Conservation (phyloP, 2,113 vertebrate species). For the Oryzias javanicus region DNA sequence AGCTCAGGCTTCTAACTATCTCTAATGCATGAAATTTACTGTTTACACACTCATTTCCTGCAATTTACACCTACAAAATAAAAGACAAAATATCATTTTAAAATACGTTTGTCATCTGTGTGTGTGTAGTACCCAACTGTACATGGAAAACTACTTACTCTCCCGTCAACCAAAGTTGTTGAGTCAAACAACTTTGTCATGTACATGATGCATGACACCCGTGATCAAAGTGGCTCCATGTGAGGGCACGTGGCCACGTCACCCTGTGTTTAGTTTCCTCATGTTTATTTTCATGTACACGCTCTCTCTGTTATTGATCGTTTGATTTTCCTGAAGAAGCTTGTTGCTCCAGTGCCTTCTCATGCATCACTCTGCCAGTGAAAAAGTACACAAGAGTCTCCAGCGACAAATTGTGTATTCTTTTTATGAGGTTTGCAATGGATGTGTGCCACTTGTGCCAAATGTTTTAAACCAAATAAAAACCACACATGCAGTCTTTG, state of each 20-base stretch:
- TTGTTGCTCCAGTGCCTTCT: slow-evolving; percentile 46
- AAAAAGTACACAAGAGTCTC: slow-evolving; percentile 82
- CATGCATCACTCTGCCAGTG: slow-evolving; percentile 53
- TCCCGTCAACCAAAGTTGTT: slow-evolving; percentile 85
- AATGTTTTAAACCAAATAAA: slow-evolving; percentile 51
- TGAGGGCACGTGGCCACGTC: slow-evolving; percentile 39
- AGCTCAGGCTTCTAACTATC: background rate
- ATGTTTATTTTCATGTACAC: slow-evolving; percentile 44
- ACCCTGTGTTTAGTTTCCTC: slow-evolving; percentile 40
- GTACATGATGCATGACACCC: slow-evolving; percentile 89
- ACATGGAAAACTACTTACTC: slow-evolving; percentile 87
- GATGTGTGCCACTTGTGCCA: slow-evolving; percentile 72
- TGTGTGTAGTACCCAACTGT: slow-evolving; percentile 89
- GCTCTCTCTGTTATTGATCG: slow-evolving; percentile 35
- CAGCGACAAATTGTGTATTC: slow-evolving; percentile 80
- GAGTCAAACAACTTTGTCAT: slow-evolving; percentile 88
- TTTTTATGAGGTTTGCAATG: slow-evolving; percentile 85
- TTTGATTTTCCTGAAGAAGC: slow-evolving; percentile 39
- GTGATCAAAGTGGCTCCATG: slow-evolving; percentile 69
- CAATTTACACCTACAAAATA: slow-evolving; percentile 11
- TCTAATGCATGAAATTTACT: slow-evolving; percentile 27
- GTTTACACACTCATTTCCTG: background rate
- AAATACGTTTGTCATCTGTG: slow-evolving; percentile 92
- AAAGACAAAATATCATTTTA: slow-evolving; percentile 95
- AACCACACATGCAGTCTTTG: slow-evolving; percentile 31